Conservation (phyloP, 2,888 invertebrate species). For the Halictus quadricinctus region DNA sequence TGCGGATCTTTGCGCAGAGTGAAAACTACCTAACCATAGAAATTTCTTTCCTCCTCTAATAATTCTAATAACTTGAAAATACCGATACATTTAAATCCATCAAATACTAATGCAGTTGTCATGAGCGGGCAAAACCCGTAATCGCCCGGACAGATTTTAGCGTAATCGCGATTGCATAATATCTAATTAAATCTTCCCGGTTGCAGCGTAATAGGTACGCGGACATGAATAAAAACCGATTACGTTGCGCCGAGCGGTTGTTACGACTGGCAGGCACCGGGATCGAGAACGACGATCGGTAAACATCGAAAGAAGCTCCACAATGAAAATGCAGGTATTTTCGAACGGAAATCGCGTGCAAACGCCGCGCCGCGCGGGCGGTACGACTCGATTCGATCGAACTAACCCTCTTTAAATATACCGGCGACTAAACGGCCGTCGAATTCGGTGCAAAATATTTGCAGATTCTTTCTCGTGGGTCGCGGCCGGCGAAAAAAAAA, state of each 20-base stretch:
- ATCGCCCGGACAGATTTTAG: not conserved
- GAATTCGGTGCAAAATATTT: not conserved
- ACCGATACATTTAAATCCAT: not conserved
- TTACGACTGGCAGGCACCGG: not conserved
- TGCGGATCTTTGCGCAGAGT: too few species aligned
- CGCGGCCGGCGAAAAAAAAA: not conserved
- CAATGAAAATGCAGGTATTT: not conserved
- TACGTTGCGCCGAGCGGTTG: not conserved
- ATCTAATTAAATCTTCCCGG: not conserved
- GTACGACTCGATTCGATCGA: not conserved
- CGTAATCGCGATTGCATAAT: constrained; percentile 1
- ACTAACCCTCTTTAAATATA: not conserved
- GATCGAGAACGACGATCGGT: not conserved
- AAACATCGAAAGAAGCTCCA: not conserved
- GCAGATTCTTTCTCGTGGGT: not conserved
- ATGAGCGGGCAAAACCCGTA: not conserved
- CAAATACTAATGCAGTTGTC: not conserved
- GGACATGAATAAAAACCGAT: not conserved
- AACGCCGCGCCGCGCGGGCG: not conserved
- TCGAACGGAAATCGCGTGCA: not conserved
- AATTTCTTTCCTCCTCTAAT: too few species aligned
- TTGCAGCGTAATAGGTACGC: not conserved
- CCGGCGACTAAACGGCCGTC: not conserved
- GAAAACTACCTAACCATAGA: not conserved
- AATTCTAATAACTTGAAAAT: too few species aligned